phyloP scores from a whole-genome alignment of 2,113 vertebrate genomes.

The Colius striatus region DNA sequence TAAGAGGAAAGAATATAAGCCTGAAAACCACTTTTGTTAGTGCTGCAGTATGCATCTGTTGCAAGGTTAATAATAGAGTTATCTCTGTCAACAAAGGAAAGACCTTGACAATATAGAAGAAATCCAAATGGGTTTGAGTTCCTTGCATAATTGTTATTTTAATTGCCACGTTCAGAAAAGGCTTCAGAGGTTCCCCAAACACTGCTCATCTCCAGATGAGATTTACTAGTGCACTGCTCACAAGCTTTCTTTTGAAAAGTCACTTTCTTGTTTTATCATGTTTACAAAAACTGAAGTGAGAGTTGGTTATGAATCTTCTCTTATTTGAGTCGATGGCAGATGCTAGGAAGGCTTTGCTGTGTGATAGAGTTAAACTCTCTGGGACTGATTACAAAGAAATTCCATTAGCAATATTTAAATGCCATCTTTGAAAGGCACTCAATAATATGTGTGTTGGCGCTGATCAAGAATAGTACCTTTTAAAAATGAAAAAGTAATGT shows the following conservation, averaged over 20 bases:
- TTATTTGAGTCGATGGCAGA: conserved; percentile 52
- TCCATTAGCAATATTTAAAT: conserved; percentile 78
- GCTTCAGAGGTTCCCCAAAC: conserved; percentile 23
- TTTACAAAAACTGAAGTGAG: conserved; percentile 68
- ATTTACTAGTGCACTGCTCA: background rate
- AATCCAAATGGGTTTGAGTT: conserved; percentile 35
- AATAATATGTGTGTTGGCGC: conserved; percentile 71
- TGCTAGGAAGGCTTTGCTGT: conserved; percentile 57
- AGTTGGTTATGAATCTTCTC: conserved; percentile 53
- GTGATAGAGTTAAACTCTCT: conserved; percentile 66
- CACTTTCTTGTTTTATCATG: conserved; percentile 68
- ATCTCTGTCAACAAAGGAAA: conserved; percentile 29
- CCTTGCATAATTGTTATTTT: conserved; percentile 49
- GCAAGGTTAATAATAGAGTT: conserved; percentile 58
- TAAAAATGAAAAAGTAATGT: conserved; percentile 75
- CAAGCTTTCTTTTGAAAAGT: conserved; percentile 50
- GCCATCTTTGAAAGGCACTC: conserved; percentile 71
- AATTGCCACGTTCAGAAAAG: conserved; percentile 37
- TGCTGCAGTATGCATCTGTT: conserved; percentile 13
- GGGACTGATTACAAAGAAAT: conserved; percentile 76
- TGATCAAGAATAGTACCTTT: conserved; percentile 72
- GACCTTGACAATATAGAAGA: conserved; percentile 22
- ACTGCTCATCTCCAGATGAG: background rate
- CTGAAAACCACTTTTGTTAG: conserved; percentile 22
- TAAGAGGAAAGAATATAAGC: background rate